Conservation (phyloP, 2,797 vertebrate species). For the Pangasius macronema region DNA sequence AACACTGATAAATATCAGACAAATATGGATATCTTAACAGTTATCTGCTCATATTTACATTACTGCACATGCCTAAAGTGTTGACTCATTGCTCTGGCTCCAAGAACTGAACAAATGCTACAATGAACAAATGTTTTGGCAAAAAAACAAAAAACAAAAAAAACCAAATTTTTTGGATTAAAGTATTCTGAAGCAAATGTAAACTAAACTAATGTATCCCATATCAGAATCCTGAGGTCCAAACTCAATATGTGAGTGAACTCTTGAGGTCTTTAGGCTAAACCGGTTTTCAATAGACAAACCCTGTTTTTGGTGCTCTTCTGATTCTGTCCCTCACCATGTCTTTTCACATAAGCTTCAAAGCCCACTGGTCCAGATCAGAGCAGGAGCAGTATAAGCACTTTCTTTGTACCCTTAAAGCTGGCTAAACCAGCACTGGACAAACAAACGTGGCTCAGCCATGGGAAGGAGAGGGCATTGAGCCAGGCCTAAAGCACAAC, state of each 20-base stretch:
- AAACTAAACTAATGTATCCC: neutral
- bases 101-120: neutral
- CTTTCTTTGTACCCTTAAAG: constrained; percentile 73
- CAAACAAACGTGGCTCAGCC: constrained; percentile 63
- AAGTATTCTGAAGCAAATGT: neutral
- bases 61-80: neutral
- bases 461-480: constrained; percentile 57
- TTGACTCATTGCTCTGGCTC: neutral
- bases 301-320: neutral
- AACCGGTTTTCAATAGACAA: no score
- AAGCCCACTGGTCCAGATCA: constrained; percentile 60
- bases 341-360: constrained; percentile 65
- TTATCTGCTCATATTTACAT: neutral
- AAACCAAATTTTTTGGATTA: no score
- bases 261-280: neutral
- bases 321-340: constrained; percentile 50
- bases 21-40: neutral
- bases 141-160: neutral
- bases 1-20: neutral
- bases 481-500: constrained; percentile 48
- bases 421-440: constrained; percentile 67
- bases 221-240: neutral
- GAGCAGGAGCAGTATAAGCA: constrained; percentile 67
- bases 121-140: neutral
- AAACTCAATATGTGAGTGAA: neutral